These are phyloP conservation scores for Pararge aegeria DNA, from an alignment of 1,140 invertebrate species.

Conservation along the genomic window DNA sequence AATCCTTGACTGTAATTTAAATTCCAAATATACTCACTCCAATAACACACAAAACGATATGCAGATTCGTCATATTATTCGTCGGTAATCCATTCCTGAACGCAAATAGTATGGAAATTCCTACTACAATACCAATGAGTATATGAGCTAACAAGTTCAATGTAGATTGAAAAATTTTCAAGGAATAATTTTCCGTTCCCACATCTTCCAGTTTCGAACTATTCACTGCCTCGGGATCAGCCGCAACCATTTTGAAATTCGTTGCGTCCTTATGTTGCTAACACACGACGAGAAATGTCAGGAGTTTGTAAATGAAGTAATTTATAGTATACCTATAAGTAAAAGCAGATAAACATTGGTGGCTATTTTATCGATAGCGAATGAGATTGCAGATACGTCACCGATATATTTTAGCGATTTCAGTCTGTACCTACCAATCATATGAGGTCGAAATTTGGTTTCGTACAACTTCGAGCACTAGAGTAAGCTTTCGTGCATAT, in stretches of 20 bases:
- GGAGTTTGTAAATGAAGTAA: background rate
- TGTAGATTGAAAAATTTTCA: constrained; percentile 42
- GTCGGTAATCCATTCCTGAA: constrained; percentile 38
- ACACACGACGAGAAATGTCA: background rate
- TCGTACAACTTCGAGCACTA: background rate
- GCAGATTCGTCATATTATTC: constrained; percentile 29
- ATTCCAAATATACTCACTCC: constrained; percentile 44
- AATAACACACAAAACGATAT: constrained; percentile 52
- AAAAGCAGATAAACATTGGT: constrained; percentile 14
- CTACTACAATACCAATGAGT: constrained; percentile 43
- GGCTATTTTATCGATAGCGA: constrained; percentile 13
- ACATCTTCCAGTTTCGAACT: background rate
- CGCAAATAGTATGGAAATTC: constrained; percentile 34
- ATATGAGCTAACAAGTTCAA: constrained; percentile 45
- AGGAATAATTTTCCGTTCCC: background rate
- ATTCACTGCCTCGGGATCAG: background rate
- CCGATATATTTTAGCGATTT: background rate
- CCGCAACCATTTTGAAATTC: background rate
- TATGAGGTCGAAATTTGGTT: background rate
- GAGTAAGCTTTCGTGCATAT: background rate
- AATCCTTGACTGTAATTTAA: too few species aligned
- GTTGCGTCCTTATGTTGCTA: background rate
- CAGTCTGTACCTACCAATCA: background rate
- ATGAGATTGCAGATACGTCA: constrained; percentile 3
- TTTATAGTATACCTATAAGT: constrained; percentile 10